Percentiles rank a stretch among this genome's conserved stretches.
Evolutionary conservation across 1,140 invertebrate genomes (phyloP).

Genomic region (Kradibia gibbosae): DNA sequence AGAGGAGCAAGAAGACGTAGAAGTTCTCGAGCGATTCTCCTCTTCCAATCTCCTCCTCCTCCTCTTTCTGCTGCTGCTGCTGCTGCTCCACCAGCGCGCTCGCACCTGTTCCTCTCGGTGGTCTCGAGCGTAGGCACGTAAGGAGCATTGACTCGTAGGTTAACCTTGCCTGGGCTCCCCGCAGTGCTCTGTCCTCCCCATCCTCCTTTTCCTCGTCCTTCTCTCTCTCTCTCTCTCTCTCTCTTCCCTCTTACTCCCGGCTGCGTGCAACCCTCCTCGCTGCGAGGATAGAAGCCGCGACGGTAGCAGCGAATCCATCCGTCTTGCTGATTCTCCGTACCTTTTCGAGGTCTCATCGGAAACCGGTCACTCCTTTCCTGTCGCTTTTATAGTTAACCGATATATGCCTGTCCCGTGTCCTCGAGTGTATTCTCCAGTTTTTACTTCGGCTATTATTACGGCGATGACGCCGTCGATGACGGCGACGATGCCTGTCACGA

Average conservation of each 20-base stretch:
- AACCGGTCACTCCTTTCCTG: slow-evolving; percentile 48
- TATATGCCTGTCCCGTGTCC: neutral
- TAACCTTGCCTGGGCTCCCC: slow-evolving; percentile 46
- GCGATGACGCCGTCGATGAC: neutral
- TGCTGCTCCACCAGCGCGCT: too few species aligned
- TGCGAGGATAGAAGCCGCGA: neutral
- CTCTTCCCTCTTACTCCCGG: neutral
- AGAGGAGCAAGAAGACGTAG: slow-evolving; percentile 8
- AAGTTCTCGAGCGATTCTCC: neutral
- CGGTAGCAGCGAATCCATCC: slow-evolving; percentile 33
- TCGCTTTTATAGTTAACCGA: slow-evolving; percentile 39
- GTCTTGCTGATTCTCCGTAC: slow-evolving; percentile 17
- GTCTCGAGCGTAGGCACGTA: slow-evolving; percentile 8
- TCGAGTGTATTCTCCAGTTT: neutral
- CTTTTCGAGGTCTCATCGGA: slow-evolving; percentile 6
- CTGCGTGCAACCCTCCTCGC: neutral
- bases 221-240: slow-evolving; percentile 12
- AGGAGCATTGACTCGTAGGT: slow-evolving; percentile 51
- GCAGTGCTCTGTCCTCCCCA: slow-evolving; percentile 12
- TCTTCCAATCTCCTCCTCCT: neutral
- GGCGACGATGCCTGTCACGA: neutral
- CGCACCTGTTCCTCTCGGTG: slow-evolving; percentile 6
- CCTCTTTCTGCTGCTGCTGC: neutral
- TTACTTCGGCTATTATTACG: neutral
- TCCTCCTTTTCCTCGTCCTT: slow-evolving; percentile 3